Conservation (phyloP, 2,888 invertebrate genomes). For the Notocelia uddmanniana region DNA sequence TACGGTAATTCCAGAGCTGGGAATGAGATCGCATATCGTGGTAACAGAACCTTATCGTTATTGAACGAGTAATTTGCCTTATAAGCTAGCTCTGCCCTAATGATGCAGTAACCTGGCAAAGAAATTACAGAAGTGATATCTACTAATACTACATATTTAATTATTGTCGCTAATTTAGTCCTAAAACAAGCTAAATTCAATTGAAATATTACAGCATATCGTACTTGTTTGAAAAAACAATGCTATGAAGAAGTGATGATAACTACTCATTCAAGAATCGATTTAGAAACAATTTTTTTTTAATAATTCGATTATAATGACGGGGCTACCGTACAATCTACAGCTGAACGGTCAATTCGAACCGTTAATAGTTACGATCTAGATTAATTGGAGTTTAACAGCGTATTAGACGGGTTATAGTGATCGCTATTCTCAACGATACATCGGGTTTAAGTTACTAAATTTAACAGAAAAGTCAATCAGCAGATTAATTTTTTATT, state of each 20-base stretch:
- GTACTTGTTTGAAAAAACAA: too few species aligned
- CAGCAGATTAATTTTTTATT: not conserved
- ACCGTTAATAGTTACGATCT: constrained; percentile 10
- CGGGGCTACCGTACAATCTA: not conserved
- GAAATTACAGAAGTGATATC: constrained; percentile 18
- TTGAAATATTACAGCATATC: too few species aligned
- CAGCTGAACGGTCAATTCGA: not conserved
- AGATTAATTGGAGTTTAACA: constrained; percentile 7
- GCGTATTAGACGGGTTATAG: not conserved
- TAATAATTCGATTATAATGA: not conserved
- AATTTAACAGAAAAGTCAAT: not conserved
- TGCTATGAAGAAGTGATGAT: not conserved
- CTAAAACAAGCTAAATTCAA: not conserved
- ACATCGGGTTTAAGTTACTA: not conserved
- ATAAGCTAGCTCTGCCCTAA: constrained; percentile 18
- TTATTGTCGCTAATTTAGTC: not conserved
- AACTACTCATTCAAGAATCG: not conserved
- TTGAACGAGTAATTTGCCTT: constrained; percentile 22
- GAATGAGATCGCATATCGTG: constrained; percentile 43
- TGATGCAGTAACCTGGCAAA: constrained; percentile 17
- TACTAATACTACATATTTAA: not conserved
- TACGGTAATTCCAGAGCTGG: constrained; percentile 42
- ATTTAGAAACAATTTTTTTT: not conserved
- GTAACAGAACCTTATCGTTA: constrained; percentile 39
- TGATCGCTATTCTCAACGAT: not conserved